Evolutionary conservation across 2,113 vertebrate genomes (phyloP).

Genomic region (Syngnathus scovelli): DNA sequence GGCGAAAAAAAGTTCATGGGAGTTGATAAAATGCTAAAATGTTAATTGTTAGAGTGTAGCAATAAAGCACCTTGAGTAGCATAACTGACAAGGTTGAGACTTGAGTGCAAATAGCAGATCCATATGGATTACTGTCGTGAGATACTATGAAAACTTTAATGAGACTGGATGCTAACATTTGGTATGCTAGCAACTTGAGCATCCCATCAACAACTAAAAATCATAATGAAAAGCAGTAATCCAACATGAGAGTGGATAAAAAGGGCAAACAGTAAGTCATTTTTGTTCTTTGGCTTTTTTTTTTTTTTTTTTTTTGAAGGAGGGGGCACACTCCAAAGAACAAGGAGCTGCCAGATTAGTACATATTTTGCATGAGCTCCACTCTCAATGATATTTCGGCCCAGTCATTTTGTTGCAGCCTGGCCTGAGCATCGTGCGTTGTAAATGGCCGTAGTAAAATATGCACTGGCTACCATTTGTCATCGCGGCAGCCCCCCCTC

Average conservation of each 20-base stretch:
- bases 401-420: constrained; percentile 50
- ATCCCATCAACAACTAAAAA: too few species aligned
- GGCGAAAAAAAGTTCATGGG: too few species aligned
- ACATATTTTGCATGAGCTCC: not conserved
- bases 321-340: not conserved
- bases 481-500: constrained; percentile 53
- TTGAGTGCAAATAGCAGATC: too few species aligned
- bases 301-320: not conserved
- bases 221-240: too few species aligned
- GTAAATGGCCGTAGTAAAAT: constrained; percentile 67
- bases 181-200: not conserved
- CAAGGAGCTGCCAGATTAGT: not conserved
- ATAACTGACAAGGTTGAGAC: too few species aligned
- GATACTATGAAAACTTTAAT: too few species aligned
- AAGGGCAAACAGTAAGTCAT: too few species aligned
- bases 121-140: too few species aligned
- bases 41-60: too few species aligned
- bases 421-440: constrained; percentile 55
- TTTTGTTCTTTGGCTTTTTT: not conserved
- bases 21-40: too few species aligned
- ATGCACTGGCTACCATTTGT: constrained; percentile 61
- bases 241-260: too few species aligned
- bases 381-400: constrained; percentile 41
- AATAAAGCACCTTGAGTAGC: too few species aligned
- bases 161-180: not conserved